Percentiles rank a stretch among this genome's conserved stretches.
phyloP scores from a whole-genome alignment of 2,113 vertebrate species.

The Pseudonaja textilis region DNA sequence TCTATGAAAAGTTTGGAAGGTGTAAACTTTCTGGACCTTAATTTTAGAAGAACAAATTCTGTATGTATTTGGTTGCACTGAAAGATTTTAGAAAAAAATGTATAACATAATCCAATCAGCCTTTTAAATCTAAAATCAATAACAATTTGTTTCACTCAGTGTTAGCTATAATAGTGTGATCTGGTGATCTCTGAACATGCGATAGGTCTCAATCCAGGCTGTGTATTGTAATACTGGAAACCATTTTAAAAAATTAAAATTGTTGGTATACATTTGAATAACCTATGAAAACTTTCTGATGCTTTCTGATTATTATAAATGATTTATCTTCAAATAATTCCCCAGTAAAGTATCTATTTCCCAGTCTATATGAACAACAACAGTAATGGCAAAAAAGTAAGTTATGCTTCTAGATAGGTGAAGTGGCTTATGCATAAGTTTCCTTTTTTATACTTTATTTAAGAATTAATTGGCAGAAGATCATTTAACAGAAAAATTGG shows the following conservation, averaged over 20 bases:
- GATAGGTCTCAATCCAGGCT: not conserved
- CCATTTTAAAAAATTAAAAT: accelerated
- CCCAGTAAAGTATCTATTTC: not conserved
- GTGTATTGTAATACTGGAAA: accelerated
- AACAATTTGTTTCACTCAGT: accelerated
- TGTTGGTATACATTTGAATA: not conserved
- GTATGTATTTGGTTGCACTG: constrained; percentile 32
- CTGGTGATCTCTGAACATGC: constrained; percentile 16
- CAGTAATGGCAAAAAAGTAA: not conserved
- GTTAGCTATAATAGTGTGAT: constrained; percentile 16
- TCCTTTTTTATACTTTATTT: not conserved
- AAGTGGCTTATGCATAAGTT: not conserved
- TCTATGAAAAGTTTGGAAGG: not conserved
- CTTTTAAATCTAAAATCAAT: constrained; percentile 44
- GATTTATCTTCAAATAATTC: not conserved
- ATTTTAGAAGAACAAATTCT: constrained; percentile 51
- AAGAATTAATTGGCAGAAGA: not conserved
- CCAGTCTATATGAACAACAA: not conserved
- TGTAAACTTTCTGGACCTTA: not conserved
- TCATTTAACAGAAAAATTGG: constrained; percentile 39
- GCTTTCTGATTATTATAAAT: accelerated
- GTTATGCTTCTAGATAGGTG: not conserved
- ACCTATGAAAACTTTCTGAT: not conserved
- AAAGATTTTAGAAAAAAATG: constrained; percentile 58
- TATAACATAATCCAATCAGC: constrained; percentile 41